A percentile compares a stretch with the other conserved stretches of the same genome.
Conservation (phyloP, 2,113 vertebrate species). For the Greenwoodochromis staneri region DNA sequence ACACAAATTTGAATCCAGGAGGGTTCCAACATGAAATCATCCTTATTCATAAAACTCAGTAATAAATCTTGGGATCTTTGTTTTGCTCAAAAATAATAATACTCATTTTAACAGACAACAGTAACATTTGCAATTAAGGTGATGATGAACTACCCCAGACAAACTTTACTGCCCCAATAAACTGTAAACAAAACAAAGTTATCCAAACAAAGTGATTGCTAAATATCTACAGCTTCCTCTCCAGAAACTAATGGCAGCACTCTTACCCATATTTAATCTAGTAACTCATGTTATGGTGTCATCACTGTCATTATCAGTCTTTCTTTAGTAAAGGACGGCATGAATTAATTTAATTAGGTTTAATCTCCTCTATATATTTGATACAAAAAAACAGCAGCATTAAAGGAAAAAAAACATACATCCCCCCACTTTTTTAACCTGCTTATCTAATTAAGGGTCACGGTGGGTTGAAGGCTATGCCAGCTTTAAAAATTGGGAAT, state of each 20-base stretch:
- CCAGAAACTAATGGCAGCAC: not conserved
- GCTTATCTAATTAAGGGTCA: not conserved
- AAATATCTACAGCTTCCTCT: not conserved
- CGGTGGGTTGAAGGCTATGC: not conserved
- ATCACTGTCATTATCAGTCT: not conserved
- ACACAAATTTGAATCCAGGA: not conserved
- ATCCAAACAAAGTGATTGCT: not conserved
- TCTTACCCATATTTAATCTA: not conserved
- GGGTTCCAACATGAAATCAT: not conserved
- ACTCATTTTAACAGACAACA: not conserved
- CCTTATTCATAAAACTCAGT: not conserved
- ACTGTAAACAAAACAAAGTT: not conserved
- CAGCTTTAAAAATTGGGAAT: not conserved
- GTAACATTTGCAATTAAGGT: not conserved
- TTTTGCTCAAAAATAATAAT: not conserved
- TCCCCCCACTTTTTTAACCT: not conserved
- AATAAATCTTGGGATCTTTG: not conserved
- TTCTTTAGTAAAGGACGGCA: not conserved
- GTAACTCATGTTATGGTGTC: not conserved
- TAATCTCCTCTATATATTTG: not conserved
- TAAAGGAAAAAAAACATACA: not conserved
- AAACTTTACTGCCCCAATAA: not conserved
- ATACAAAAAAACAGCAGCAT: not conserved
- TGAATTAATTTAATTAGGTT: not conserved
- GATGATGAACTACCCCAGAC: not conserved